Base-by-base conservation (phyloP, 1,140 invertebrate genomes). In the Drosophila pachea region DNA sequence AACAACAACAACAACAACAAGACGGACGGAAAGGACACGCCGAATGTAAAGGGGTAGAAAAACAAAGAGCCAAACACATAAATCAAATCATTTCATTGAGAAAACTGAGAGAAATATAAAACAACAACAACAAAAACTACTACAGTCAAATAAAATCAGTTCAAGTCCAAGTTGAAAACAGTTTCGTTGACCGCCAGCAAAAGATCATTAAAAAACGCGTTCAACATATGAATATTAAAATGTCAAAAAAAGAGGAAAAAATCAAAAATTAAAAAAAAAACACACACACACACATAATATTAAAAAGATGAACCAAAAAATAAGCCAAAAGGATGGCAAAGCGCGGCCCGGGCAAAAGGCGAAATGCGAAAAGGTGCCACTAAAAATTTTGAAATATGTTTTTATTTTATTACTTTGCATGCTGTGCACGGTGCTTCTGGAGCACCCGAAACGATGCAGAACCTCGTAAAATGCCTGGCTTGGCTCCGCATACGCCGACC, bases 321-420 rank as follows among this genome's bases (percentile, higher is more conserved):
- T 45, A 60, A 40, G 40, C 49, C 22, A 7, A 36, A 53, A 16
- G 40, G 62, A 53, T 47, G 45, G 69, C 60, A 68, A 73, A 67
- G 58, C 35, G 64, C 36, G 49, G 49, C 33, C 42, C 53, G 42
- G 32, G 36, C 22, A 12, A 22, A 55, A 60, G 52, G 62, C 56
- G 47, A 16, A 55, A 60, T 55, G 62, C 56, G 58, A 71, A 75
- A 78, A 87, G 83, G 76, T 87, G 78, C 83, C 83, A 87, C 83
- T 87, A 87, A 87, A 87, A 84, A 73, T 83, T 87, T 87, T 87
- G 84, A 87, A 87, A 87, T 79, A 87, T 87, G 79, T 83, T 83
- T 84, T 83, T 83, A 84, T 83, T 84, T 83, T 83, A 83, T 83
- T 84, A 84, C 76, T 83, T 76, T 78, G 79, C 79, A 83, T 83